Evolutionary conservation across 2,888 invertebrate genomes (phyloP), one percentile per base, ranked within the genome.

Genomic region (Galeopsomyia nigrocyanea): DNA sequence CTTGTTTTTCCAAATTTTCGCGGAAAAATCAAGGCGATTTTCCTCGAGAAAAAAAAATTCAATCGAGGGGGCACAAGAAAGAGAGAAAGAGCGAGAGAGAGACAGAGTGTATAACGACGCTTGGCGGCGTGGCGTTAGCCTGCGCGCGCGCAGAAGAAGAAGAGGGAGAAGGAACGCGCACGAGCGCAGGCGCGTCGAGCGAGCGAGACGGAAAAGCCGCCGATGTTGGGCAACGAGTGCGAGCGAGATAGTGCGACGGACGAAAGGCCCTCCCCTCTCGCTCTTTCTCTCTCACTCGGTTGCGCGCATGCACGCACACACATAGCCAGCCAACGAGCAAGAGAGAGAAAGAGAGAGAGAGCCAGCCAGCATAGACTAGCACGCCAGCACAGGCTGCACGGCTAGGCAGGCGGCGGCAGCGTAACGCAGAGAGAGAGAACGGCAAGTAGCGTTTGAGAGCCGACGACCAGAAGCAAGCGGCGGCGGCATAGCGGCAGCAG

Each of bases 341-440:
- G 70, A 68, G 58, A 71, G 69, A 70, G 69, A 69, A 64, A 75
- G 72, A 67, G 67, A 62, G 74, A 62, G 63, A 63, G 72, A 61
- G 58, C 62, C 64, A 69, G 62, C 67, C 69, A 77, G 39, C 39
- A 76, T 67, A 74, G 75, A 77, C 74, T 67, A 76, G 74, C 77
- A 71, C 73, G 70, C 65, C 57, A 68, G 49, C 68, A 70, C 65
- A 51, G 65, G 67, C 60, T 16, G 39, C 47, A 39, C 39, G 39
- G 39, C 39, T 39, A 39, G 39, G 39, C 39, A 39, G 39, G 39
- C 39, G 39, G 39, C 39, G 39, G 39, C 39, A 39, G 39, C 39
- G 39, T 39, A 39, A 39, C 7, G 39, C 39, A 39, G 39, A 39
- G 39, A 39, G 39, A 39, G 39, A 10, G 39, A 39, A 39, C 39